These are phyloP conservation scores for Tupiocoris notatus DNA, from an alignment of 2,888 invertebrate species.

Conservation along the genomic window DNA sequence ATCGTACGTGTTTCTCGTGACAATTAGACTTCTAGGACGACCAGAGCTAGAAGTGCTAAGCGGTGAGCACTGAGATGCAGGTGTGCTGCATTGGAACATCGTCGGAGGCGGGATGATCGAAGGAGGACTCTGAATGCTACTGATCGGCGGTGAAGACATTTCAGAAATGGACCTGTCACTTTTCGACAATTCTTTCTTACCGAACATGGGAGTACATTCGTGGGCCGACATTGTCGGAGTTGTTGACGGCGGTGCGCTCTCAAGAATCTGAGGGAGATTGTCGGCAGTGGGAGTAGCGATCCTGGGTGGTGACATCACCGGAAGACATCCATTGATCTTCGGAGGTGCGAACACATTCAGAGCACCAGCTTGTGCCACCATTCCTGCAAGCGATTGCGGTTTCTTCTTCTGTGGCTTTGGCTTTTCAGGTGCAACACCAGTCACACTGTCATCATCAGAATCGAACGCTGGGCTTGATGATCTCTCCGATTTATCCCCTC, in stretches of 20 bases:
- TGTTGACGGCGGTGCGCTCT: conserved; percentile 48
- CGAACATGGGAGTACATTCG: conserved; percentile 55
- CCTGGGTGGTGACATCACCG: conserved; percentile 53
- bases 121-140: conserved; percentile 56
- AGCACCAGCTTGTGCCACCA: conserved; percentile 68
- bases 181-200: conserved; percentile 47
- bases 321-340: conserved; percentile 53
- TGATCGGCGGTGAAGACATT: conserved; percentile 49
- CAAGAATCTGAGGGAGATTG: conserved; percentile 42
- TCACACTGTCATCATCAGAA: conserved; percentile 76
- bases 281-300: conserved; percentile 51
- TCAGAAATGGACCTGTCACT: conserved; percentile 47
- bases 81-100: conserved; percentile 69
- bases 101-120: conserved; percentile 70
- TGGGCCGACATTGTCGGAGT: conserved; percentile 49
- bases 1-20: conserved; percentile 64
- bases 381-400: conserved; percentile 66
- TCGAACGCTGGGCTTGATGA: conserved; percentile 93
- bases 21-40: conserved; percentile 59
- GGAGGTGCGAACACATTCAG: conserved; percentile 54
- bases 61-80: conserved; percentile 64
- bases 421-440: conserved; percentile 49
- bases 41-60: conserved; percentile 53
- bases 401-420: conserved; percentile 56
- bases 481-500: conserved; percentile 73